Percentiles rank a stretch among this genome's conserved stretches.
phyloP scores from a whole-genome alignment of 2,113 vertebrate species.

The Labrus mixtus region DNA sequence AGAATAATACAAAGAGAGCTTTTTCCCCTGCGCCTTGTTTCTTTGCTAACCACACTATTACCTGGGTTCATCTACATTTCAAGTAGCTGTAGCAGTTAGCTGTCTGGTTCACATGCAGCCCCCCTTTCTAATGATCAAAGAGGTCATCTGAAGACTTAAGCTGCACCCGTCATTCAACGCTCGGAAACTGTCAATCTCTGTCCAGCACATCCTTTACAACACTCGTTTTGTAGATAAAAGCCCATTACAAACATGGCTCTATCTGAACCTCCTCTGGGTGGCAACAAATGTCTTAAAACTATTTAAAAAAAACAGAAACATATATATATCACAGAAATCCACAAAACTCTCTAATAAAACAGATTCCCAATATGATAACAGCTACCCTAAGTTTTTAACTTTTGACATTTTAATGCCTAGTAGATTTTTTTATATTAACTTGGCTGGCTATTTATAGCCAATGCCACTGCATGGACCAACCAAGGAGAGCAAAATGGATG shows the following conservation, averaged over 20 bases:
- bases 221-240: conserved; percentile 37
- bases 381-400: conserved; percentile 53
- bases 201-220: conserved; percentile 38
- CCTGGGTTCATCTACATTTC: conserved; percentile 52
- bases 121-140: conserved; percentile 71
- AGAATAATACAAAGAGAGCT: conserved; percentile 36
- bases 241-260: conserved; percentile 19
- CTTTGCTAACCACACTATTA: conserved; percentile 37
- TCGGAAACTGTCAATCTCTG: conserved; percentile 67
- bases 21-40: conserved; percentile 13
- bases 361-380: conserved; percentile 56
- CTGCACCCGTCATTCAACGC: conserved; percentile 73
- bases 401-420: conserved; percentile 65
- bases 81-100: conserved; percentile 43
- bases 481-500: conserved; percentile 79
- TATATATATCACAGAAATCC: conserved; percentile 23
- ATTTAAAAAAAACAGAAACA: not conserved
- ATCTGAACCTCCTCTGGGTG: conserved; percentile 2
- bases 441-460: conserved; percentile 75
- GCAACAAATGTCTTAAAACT: conserved; percentile 1
- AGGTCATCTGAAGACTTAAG: conserved; percentile 74
- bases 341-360: conserved; percentile 18
- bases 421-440: conserved; percentile 70
- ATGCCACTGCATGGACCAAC: conserved; percentile 75
- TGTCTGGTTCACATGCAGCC: conserved; percentile 61